Conservation (phyloP, 2,113 vertebrate genomes). For the Xiphias gladius region DNA sequence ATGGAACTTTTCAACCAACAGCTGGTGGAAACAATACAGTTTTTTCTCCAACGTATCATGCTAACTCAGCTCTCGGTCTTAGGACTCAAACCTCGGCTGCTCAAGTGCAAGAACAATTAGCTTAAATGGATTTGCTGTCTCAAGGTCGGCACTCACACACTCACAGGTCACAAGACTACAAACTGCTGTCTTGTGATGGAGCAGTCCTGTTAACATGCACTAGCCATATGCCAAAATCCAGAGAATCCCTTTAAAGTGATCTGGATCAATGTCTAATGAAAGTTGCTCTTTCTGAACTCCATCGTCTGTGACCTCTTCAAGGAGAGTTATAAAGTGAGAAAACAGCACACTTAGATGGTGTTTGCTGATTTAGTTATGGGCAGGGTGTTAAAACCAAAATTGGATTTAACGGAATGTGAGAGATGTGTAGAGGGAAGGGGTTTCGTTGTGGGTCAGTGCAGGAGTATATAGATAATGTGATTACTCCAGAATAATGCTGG, state of each 20-base stretch:
- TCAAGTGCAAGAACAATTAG: constrained; percentile 45
- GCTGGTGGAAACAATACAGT: neutral
- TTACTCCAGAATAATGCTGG: constrained; percentile 67
- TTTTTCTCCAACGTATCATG: constrained; percentile 15
- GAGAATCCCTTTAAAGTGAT: constrained; percentile 39
- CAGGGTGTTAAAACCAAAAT: constrained; percentile 58
- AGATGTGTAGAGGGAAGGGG: constrained; percentile 43
- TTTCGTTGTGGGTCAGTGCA: constrained; percentile 53
- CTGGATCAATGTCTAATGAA: constrained; percentile 27
- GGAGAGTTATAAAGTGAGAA: constrained; percentile 44
- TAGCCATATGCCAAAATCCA: constrained; percentile 24
- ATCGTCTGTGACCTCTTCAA: constrained; percentile 45
- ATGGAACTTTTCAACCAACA: neutral
- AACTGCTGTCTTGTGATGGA: constrained; percentile 40
- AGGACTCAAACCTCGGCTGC: constrained; percentile 12
- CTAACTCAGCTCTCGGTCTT: constrained; percentile 24
- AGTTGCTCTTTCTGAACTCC: constrained; percentile 27
- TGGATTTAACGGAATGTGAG: constrained; percentile 66
- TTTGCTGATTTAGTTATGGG: constrained; percentile 67
- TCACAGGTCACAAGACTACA: constrained; percentile 62
- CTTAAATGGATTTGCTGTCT: constrained; percentile 67
- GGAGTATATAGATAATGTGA: constrained; percentile 68
- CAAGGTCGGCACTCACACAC: constrained; percentile 47
- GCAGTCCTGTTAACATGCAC: constrained; percentile 26
- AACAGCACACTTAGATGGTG: constrained; percentile 20